Evolutionary conservation across 2,797 vertebrate genomes (phyloP), one percentile per base, ranked within the genome.

Genomic region (Oryzias dopingdopingensis): DNA sequence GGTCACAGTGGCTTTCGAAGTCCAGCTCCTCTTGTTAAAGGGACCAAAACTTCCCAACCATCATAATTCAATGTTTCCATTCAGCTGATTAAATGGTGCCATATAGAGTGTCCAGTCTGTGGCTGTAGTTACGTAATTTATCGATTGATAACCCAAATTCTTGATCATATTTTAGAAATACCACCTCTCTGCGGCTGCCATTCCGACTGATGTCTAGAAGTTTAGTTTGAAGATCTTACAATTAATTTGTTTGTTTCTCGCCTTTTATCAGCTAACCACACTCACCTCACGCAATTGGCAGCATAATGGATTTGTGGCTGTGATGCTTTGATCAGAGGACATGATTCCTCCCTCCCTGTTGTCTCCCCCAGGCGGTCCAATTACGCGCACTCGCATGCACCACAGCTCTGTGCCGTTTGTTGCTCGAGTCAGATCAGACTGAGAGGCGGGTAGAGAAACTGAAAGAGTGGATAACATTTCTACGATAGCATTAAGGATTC

Each of bases 321-420:
- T 59, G 59, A 67, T 73, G 51, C 72, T 74, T 64, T 85, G 82
- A 89, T 86, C 83, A 85, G 87, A 85, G 74, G 72, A 81, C 82
- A 85, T 88, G 83, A 89, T 83, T 88, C 82, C 84, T 82, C 74
- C 71, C 58, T 83, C 73, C 62, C 75, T 74, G 77, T 81, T 77
- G 77, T 84, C 67, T 73, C 57, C 71, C 87, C 77, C 67, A 42
- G 81, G 86, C 71, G 1, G 59, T 72, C 62, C 74, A 70, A 75
- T 78, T 61, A 62, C 65, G 59, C 59, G 46, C 52, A 59, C 32
- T 37, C 16, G n/a, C 14, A 26, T 56, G 18, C 58, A 17, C 44
- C 41, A 1, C 26, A 29, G 41, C 55, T 44, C 59, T 58, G 53
- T 72, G 61, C 65, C 78, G 79, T 82, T 74, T 78, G 56, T 46